A percentile compares a stretch with the other conserved stretches of the same genome.
These are phyloP conservation scores for Aradophagus sp. DNA, from an alignment of 1,140 invertebrate genomes.

Conservation along the genomic window DNA sequence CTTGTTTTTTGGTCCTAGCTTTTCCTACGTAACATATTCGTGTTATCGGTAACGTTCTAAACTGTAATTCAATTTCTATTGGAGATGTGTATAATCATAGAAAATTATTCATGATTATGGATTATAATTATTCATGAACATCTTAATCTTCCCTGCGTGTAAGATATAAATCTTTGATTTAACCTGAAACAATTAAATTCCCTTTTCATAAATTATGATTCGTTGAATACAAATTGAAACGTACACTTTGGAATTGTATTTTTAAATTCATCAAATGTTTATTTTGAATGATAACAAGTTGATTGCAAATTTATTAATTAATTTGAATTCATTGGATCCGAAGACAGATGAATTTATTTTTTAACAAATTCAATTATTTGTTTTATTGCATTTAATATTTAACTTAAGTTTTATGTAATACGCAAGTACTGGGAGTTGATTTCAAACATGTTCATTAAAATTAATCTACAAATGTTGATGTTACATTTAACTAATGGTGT, in stretches of 20 bases:
- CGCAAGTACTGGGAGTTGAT: too few relatives aligned
- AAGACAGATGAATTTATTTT: too few relatives aligned
- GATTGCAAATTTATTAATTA: too few relatives aligned
- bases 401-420: too few relatives aligned
- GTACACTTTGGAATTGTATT: too few relatives aligned
- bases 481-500: too few relatives aligned
- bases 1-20: constrained; percentile 15
- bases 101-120: constrained; percentile 51
- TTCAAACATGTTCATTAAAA: too few relatives aligned
- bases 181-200: constrained; percentile 35
- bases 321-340: too few relatives aligned
- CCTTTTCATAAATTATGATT: constrained; percentile 36
- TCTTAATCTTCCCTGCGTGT: constrained; percentile 48
- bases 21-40: constrained; percentile 22
- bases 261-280: neutral
- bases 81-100: constrained; percentile 45
- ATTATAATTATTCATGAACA: constrained; percentile 51
- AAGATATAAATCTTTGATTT: constrained; percentile 48
- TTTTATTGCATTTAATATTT: too few relatives aligned
- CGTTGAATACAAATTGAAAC: constrained; percentile 17
- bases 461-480: too few relatives aligned
- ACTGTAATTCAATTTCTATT: constrained; percentile 50
- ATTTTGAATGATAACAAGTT: too few relatives aligned
- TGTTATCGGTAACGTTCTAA: constrained; percentile 37
- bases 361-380: too few relatives aligned